Evolutionary conservation across 2,113 vertebrate species (phyloP), one percentile per base, ranked within the genome.

Genomic region (Dicentrarchus labrax): DNA sequence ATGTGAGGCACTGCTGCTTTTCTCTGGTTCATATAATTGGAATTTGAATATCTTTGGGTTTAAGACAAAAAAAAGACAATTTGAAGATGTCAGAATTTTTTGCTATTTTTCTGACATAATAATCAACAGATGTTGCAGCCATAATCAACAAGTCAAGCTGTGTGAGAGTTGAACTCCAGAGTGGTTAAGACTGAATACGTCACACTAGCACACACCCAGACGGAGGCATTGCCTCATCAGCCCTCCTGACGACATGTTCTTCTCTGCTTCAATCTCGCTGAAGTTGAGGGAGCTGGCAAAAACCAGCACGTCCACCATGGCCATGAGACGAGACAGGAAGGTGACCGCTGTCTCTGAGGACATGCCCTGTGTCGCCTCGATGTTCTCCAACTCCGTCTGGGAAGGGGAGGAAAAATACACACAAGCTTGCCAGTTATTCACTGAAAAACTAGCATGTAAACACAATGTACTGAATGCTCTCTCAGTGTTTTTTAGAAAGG

Each of bases 271-370:
- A 64, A 99, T 99, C 92, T 99, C 98, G 86, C 98, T 99, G 92
- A 99, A 99, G 95, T 99, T 99, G 82, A 99, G 96, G 60, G 98
- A 99, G 75, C 98, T 99, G 94, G 98, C 98, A 73, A 99, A 99
- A 64, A 99, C 98, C 76, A 99, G 94, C 0, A 99, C 98, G 78
- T 99, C 98, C 77, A 99, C 98, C 98, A 99, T 99, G 75, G 98
- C 98, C 98, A 99, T 99, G 89, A 99, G 96, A 22, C 98, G 96
- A 83, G 97, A 97, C 80, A 99, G 97, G 92, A 99, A 99, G 21
- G 98, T 98, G 83, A 99, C 98, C 1, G 98, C 98, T 13, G 97
- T 99, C 95, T 99, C 98, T 36, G 98, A 97, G 0, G 98, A 99
- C 98, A 99, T 99, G 88, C 98, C 98, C 95, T 99, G 98, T 0